phyloP scores from a whole-genome alignment of 2,888 invertebrate genomes.

The Cantharis rustica region DNA sequence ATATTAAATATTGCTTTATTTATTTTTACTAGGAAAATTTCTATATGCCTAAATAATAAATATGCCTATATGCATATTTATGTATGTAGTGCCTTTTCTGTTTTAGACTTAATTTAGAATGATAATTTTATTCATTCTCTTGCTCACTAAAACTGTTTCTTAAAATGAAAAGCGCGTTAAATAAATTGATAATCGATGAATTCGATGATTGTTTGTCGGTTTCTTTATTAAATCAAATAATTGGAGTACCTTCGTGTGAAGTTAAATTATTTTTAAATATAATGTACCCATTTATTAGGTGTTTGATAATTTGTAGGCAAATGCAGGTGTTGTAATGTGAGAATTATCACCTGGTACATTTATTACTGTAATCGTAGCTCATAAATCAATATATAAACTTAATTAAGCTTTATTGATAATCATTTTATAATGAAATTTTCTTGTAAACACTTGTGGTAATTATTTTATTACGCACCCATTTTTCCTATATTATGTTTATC shows the following conservation, averaged over 20 bases:
- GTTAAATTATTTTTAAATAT: neutral
- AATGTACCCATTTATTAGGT: neutral
- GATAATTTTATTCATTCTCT: too few species aligned
- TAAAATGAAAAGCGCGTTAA: too few species aligned
- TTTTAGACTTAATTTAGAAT: too few species aligned
- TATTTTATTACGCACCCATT: conserved; percentile 1
- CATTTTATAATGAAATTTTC: conserved; percentile 4
- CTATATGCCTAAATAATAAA: too few species aligned
- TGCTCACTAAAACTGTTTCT: too few species aligned
- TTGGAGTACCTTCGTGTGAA: neutral
- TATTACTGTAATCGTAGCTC: conserved; percentile 11
- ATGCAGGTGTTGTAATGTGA: conserved; percentile 6
- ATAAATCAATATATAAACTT: conserved; percentile 23
- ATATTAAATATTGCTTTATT: too few species aligned
- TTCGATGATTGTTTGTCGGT: too few species aligned
- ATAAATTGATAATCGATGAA: too few species aligned
- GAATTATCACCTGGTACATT: conserved; percentile 12
- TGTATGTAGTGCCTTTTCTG: too few species aligned
- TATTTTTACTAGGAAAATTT: too few species aligned
- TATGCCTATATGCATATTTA: too few species aligned
- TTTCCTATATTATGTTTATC: neutral
- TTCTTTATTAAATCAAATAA: neutral
- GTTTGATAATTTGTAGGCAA: conserved; percentile 2
- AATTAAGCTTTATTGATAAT: conserved; percentile 13
- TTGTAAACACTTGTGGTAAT: conserved; percentile 1